These are phyloP conservation scores for Achroia grisella DNA, from an alignment of 1,140 invertebrate genomes.

Conservation along the genomic window DNA sequence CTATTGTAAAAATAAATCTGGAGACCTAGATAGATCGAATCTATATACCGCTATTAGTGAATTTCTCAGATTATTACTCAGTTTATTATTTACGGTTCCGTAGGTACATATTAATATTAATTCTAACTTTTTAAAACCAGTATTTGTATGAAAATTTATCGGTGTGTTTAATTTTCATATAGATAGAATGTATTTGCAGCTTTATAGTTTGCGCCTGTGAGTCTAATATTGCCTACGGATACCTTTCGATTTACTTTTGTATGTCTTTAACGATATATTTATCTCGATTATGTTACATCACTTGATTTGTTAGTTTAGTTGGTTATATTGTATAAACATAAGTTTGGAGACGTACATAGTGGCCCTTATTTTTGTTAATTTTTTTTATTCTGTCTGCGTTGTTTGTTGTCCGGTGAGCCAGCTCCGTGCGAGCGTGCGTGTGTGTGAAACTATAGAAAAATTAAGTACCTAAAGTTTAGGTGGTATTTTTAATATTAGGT, in stretches of 20 bases:
- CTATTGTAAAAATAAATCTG: conserved; percentile 17
- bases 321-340: conserved; percentile 11
- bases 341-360: conserved; percentile 9
- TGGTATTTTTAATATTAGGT: conserved; percentile 61
- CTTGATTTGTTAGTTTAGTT: conserved; percentile 9
- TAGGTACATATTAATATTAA: too few relatives aligned
- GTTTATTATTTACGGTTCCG: neutral
- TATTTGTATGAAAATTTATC: too few relatives aligned
- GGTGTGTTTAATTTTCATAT: too few relatives aligned
- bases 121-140: too few relatives aligned
- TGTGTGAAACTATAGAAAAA: conserved; percentile 38
- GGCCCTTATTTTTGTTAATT: conserved; percentile 36
- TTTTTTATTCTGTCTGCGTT: neutral
- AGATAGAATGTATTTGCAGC: too few relatives aligned
- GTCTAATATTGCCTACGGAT: neutral
- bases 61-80: conserved; percentile 5
- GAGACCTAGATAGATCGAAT: conserved; percentile 15
- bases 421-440: conserved; percentile 39
- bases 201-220: neutral
- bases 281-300: conserved; percentile 10
- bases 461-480: conserved; percentile 62
- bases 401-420: conserved; percentile 9
- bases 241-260: neutral
- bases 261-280: neutral
- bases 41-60: conserved; percentile 15